Conservation (phyloP, 64 coral and sea anemone species). For the Pachyseris speciosa region DNA sequence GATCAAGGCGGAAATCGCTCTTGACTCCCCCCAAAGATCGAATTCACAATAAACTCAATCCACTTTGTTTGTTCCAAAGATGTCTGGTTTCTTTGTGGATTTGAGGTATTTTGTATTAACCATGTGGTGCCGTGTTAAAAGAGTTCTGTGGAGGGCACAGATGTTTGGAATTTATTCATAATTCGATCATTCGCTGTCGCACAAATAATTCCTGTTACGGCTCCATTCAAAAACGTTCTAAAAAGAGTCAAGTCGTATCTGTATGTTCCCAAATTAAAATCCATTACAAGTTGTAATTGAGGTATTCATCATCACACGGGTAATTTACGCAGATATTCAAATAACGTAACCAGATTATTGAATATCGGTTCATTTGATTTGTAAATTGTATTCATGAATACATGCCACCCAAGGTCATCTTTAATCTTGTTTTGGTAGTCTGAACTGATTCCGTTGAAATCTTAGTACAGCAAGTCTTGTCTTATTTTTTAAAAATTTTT, state of each 20-base stretch:
- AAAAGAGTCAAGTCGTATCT: not conserved
- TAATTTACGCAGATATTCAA: not conserved
- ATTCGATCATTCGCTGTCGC: not conserved
- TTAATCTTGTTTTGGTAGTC: not conserved
- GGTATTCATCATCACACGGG: not conserved
- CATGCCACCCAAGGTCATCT: not conserved
- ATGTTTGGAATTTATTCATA: constrained; percentile 2
- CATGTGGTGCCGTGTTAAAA: constrained; percentile 15
- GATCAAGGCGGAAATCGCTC: constrained; percentile 66
- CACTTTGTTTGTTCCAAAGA: constrained; percentile 70
- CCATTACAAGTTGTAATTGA: not conserved
- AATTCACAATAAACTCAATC: constrained; percentile 78
- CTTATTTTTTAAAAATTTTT: too few species aligned
- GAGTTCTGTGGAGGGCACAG: not conserved
- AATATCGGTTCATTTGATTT: not conserved
- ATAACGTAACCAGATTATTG: not conserved
- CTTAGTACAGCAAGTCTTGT: not conserved
- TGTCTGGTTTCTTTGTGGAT: constrained; percentile 70
- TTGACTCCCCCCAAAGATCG: constrained; percentile 69
- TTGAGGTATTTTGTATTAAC: constrained; percentile 33
- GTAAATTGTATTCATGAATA: not conserved
- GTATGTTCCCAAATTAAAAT: not conserved
- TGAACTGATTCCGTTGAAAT: not conserved
- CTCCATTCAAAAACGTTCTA: not conserved
- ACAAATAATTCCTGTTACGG: not conserved